These are phyloP conservation scores for Keiferia lycopersicella DNA, from an alignment of 2,888 invertebrate species.

Conservation along the genomic window DNA sequence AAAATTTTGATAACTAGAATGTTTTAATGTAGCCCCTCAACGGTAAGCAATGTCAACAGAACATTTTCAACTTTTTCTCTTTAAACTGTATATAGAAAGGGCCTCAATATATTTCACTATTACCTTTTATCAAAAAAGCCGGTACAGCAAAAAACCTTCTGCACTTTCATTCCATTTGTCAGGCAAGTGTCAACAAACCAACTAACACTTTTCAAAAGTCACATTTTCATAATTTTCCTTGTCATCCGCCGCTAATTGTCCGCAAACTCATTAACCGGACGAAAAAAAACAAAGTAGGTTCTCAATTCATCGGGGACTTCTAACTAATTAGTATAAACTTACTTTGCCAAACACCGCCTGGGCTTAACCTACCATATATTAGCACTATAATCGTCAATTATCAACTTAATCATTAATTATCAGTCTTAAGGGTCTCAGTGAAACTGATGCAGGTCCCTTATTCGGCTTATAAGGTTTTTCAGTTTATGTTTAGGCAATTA, in stretches of 20 bases:
- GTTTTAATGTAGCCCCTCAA: too few species aligned
- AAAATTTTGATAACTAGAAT: too few species aligned
- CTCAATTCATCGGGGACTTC: too few species aligned
- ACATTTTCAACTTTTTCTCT: too few species aligned
- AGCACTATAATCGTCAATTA: conserved; percentile 10
- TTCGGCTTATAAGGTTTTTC: conserved; percentile 13
- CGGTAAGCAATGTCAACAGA: too few species aligned
- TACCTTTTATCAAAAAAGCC: too few species aligned
- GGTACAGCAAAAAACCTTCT: not conserved
- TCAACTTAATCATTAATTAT: conserved; percentile 18
- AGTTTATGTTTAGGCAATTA: conserved; percentile 21
- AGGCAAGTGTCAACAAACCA: not conserved
- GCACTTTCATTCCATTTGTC: not conserved
- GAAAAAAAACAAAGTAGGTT: too few species aligned
- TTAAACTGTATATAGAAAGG: too few species aligned
- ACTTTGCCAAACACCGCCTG: conserved; percentile 3
- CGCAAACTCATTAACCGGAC: not conserved
- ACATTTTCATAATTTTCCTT: conserved; percentile 10
- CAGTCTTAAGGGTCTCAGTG: not conserved
- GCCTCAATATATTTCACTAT: too few species aligned
- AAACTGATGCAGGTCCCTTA: conserved; percentile 15
- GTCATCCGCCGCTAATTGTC: not conserved
- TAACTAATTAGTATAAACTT: conserved; percentile 8
- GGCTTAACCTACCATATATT: not conserved
- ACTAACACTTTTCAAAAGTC: conserved; percentile 1